phyloP scores from a whole-genome alignment of 35 echinoderm and acorn worm species.

The Ophiothrix spiculata region DNA sequence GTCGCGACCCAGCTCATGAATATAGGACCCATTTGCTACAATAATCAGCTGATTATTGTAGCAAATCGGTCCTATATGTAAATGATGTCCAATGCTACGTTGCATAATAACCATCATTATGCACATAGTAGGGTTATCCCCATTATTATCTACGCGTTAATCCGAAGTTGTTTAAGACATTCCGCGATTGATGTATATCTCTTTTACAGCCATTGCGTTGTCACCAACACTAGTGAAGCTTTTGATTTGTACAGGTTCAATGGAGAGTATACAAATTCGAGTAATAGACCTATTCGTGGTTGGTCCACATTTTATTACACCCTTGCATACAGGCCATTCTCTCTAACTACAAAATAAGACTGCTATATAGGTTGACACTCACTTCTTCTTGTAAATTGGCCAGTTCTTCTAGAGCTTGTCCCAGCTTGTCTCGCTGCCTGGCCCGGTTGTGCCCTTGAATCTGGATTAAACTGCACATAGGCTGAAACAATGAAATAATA shows the following conservation, averaged over 20 bases:
- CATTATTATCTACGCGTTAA: background rate
- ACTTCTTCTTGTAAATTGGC: slow-evolving; percentile 83
- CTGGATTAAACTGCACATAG: slow-evolving; percentile 79
- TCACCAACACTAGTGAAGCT: background rate
- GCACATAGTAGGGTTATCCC: no score
- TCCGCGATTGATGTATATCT: background rate
- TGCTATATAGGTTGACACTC: background rate
- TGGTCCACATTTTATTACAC: background rate
- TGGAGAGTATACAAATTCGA: no score
- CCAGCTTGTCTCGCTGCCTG: slow-evolving; percentile 88
- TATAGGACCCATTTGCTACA: no score
- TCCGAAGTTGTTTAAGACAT: background rate
- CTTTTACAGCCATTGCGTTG: background rate
- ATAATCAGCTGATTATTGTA: no score
- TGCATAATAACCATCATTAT: no score
- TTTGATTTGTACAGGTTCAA: no score
- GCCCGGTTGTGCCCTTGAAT: slow-evolving; percentile 87
- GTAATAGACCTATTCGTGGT: no score
- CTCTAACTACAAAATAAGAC: background rate
- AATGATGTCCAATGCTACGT: no score
- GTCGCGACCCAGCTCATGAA: no score
- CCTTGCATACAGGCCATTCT: background rate
- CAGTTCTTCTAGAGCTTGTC: slow-evolving; percentile 79
- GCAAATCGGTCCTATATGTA: no score
- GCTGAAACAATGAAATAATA: slow-evolving; percentile 34